Evolutionary conservation across 2,797 vertebrate genomes (phyloP).

Genomic region (Dendrocincla tyrannina): DNA sequence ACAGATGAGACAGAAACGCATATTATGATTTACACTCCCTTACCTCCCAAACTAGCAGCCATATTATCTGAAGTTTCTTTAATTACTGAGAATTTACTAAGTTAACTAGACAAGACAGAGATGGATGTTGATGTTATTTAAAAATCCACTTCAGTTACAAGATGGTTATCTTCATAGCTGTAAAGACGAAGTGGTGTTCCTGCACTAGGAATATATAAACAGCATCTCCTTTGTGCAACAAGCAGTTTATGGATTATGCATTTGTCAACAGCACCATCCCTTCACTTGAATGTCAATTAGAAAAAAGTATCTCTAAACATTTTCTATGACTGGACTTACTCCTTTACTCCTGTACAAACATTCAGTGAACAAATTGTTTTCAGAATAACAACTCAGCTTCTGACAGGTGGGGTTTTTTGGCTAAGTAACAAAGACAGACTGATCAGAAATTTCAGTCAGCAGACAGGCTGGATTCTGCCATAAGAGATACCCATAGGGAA

Average conservation of each 20-base stretch:
- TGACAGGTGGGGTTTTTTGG: neutral
- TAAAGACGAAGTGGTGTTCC: neutral
- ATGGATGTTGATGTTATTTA: neutral
- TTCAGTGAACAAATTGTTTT: neutral
- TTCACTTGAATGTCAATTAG: neutral
- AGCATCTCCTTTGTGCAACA: neutral
- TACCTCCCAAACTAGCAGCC: neutral
- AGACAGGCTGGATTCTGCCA: neutral
- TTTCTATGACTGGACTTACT: neutral
- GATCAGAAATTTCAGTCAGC: neutral
- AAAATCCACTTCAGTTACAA: neutral
- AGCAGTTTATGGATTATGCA: neutral
- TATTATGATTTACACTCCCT: neutral
- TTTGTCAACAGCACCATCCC: neutral
- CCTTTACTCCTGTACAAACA: neutral
- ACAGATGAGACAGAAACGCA: neutral
- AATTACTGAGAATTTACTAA: neutral
- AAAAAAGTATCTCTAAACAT: neutral
- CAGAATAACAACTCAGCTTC: neutral
- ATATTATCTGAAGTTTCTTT: neutral
- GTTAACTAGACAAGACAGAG: neutral
- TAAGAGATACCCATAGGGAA: neutral
- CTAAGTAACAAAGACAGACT: neutral
- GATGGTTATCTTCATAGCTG: neutral
- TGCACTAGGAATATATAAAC: neutral